Conservation (phyloP, 64 coral and sea anemone genomes). For the Catalaphyllia jardinei region DNA sequence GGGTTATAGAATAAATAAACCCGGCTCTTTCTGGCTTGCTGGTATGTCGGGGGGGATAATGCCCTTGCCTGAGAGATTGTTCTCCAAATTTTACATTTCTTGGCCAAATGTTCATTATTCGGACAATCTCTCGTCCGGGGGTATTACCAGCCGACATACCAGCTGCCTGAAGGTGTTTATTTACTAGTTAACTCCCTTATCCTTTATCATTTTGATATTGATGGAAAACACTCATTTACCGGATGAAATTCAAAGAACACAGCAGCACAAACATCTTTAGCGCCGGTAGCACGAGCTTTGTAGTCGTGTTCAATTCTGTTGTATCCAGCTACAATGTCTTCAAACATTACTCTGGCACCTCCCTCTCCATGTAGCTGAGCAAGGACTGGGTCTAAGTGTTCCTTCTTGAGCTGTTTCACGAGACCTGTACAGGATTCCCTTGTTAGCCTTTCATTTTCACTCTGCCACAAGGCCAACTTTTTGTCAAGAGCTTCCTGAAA, state of each 20-base stretch:
- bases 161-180: too few relatives aligned
- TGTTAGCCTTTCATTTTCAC: constrained; percentile 18
- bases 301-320: constrained; percentile 41
- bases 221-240: constrained; percentile 17
- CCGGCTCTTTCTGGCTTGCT: too few relatives aligned
- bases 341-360: constrained; percentile 41
- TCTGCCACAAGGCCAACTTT: not conserved
- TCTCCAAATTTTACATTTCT: too few relatives aligned
- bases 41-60: too few relatives aligned
- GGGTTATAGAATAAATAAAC: too few relatives aligned
- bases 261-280: constrained; percentile 58
- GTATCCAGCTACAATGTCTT: constrained; percentile 61
- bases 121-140: too few relatives aligned
- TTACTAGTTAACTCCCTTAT: too few relatives aligned
- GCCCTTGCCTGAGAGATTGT: too few relatives aligned
- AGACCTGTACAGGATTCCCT: not conserved
- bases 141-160: too few relatives aligned
- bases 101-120: too few relatives aligned
- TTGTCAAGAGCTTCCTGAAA: not conserved
- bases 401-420: not conserved
- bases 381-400: constrained; percentile 31
- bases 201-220: not conserved
- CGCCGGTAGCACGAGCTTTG: constrained; percentile 25
- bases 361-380: not conserved
- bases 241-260: constrained; percentile 66